Evolutionary conservation across 2,113 vertebrate species (phyloP).

Genomic region (Sinosuthora webbiana): DNA sequence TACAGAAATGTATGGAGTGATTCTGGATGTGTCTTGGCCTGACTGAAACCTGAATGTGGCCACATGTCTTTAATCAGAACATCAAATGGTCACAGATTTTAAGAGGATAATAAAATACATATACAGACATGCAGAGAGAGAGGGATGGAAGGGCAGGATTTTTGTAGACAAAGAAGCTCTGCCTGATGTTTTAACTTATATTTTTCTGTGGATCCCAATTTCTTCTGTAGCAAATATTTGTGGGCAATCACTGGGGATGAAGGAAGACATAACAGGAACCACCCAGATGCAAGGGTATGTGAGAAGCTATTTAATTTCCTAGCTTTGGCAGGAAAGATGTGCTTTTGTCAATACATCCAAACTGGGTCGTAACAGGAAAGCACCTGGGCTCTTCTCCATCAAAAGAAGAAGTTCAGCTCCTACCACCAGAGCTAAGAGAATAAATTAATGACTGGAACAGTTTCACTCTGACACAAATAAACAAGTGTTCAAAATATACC

Average conservation of each 20-base stretch:
- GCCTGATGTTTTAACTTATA: background rate
- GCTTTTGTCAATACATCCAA: background rate
- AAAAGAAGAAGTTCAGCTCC: background rate
- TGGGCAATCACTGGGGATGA: background rate
- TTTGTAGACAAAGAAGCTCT: background rate
- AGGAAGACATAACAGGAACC: background rate
- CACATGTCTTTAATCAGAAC: slow-evolving; percentile 2
- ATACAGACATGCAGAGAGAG: background rate
- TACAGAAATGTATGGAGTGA: slow-evolving; percentile 10
- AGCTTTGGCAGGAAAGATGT: background rate
- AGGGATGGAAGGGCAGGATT: background rate
- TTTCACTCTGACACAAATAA: background rate
- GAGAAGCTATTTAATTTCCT: background rate
- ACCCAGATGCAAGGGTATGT: background rate
- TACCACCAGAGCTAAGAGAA: background rate
- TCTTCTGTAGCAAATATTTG: slow-evolving; percentile 4
- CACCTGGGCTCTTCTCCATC: background rate
- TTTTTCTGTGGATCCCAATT: background rate
- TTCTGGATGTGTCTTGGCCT: slow-evolving; percentile 27
- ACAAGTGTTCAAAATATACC: background rate
- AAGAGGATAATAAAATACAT: background rate
- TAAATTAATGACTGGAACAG: background rate
- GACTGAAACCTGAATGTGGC: background rate
- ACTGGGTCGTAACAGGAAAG: background rate
- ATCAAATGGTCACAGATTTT: background rate